A percentile compares a stretch with the other conserved stretches of the same genome.
Evolutionary conservation across 2,888 invertebrate genomes (phyloP).

Genomic region (Dinocampus coccinellae): DNA sequence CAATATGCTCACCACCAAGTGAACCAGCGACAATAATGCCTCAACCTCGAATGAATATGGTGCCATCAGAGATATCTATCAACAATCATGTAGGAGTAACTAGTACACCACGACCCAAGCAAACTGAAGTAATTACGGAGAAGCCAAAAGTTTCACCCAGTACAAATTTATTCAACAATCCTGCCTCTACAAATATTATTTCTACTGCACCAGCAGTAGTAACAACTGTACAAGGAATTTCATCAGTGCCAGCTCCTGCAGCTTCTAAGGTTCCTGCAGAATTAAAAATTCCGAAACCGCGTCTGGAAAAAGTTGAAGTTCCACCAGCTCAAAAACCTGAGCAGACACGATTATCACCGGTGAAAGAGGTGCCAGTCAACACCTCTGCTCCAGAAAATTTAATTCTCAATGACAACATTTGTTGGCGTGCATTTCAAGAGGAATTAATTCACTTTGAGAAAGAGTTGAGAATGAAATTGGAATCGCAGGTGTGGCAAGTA

Average conservation of each 20-base stretch:
- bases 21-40: constrained; percentile 50
- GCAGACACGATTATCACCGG: constrained; percentile 31
- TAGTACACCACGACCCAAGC: constrained; percentile 59
- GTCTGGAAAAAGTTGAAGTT: constrained; percentile 35
- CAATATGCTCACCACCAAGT: constrained; percentile 75
- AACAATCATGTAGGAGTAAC: constrained; percentile 49
- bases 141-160: constrained; percentile 35
- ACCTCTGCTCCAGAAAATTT: constrained; percentile 46
- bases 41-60: constrained; percentile 40
- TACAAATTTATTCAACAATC: constrained; percentile 40
- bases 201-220: constrained; percentile 5
- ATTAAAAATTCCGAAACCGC: constrained; percentile 39
- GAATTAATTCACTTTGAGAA: constrained; percentile 62
- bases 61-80: constrained; percentile 55
- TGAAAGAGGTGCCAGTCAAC: constrained; percentile 43
- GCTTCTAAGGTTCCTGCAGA: constrained; percentile 39
- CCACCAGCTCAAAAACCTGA: neutral
- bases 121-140: constrained; percentile 36
- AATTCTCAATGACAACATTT: constrained; percentile 55
- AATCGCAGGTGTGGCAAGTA: constrained; percentile 66
- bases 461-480: constrained; percentile 57
- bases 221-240: constrained; percentile 14
- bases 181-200: constrained; percentile 1
- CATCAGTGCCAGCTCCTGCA: neutral
- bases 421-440: constrained; percentile 58